Conservation (phyloP, 1,140 invertebrate genomes). For the Ceratina calcarata region DNA sequence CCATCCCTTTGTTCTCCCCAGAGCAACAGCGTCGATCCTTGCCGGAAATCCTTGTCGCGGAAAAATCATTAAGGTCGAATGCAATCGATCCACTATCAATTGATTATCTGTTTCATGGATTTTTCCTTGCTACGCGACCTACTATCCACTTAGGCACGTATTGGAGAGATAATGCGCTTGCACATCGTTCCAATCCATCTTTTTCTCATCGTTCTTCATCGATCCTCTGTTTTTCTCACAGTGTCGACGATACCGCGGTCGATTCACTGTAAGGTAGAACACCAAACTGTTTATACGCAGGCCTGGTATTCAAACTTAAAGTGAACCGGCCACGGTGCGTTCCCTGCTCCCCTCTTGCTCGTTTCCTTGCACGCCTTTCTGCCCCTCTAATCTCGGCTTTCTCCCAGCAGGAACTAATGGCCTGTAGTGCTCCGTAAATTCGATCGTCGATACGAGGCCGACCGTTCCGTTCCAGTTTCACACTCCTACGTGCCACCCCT, state of each 20-base stretch:
- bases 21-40: slow-evolving; percentile 2
- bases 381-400: slow-evolving; percentile 41
- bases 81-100: not conserved
- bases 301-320: slow-evolving; percentile 94
- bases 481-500: not conserved
- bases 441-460: slow-evolving; percentile 40
- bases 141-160: slow-evolving; percentile 62
- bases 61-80: slow-evolving; percentile 50
- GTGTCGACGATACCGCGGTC: slow-evolving; percentile 77
- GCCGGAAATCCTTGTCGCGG: not conserved
- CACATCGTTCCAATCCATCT: not conserved
- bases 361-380: slow-evolving; percentile 17
- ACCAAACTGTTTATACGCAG: slow-evolving; percentile 87
- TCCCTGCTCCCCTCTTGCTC: slow-evolving; percentile 33
- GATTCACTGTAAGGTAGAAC: slow-evolving; percentile 94
- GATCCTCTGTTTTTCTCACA: slow-evolving; percentile 3
- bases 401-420: slow-evolving; percentile 51
- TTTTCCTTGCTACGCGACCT: slow-evolving; percentile 20
- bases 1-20: not conserved
- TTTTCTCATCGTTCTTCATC: not conserved
- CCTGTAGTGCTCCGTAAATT: slow-evolving; percentile 47
- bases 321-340: slow-evolving; percentile 82
- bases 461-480: slow-evolving; percentile 20
- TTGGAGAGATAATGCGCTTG: slow-evolving; percentile 47
- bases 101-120: slow-evolving; percentile 15